phyloP scores from a whole-genome alignment of 2,888 invertebrate genomes.

The Nezara viridula region DNA sequence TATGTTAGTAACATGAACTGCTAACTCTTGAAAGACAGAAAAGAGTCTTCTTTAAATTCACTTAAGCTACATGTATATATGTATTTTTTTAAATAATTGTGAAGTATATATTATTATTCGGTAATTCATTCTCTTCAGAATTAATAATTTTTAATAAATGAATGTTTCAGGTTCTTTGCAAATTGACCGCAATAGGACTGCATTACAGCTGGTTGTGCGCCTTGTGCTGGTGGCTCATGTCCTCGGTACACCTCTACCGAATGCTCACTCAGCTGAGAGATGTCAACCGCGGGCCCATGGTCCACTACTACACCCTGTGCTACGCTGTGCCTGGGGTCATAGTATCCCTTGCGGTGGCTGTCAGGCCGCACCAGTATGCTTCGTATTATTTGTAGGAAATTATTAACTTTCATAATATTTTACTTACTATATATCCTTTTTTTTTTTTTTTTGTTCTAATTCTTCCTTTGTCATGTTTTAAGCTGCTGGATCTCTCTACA shows the following conservation, averaged over 20 bases:
- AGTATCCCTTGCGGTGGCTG: conserved; percentile 91
- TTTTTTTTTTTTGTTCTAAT: background rate
- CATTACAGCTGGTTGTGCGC: conserved; percentile 94
- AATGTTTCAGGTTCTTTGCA: conserved; percentile 78
- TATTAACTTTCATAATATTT: conserved; percentile 25
- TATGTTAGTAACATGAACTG: no score
- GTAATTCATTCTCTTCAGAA: background rate
- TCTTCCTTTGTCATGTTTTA: background rate
- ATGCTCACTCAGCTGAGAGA: conserved; percentile 96
- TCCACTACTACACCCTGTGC: conserved; percentile 91
- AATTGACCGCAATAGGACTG: conserved; percentile 88
- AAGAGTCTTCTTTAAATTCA: no score
- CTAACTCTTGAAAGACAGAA: no score
- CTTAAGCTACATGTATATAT: no score
- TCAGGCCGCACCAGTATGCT: conserved; percentile 94
- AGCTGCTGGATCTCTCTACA: conserved; percentile 97
- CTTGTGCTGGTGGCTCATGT: conserved; percentile 93
- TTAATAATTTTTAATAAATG: background rate
- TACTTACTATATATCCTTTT: background rate
- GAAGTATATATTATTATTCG: background rate
- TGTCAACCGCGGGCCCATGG: conserved; percentile 95
- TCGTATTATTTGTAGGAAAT: conserved; percentile 90
- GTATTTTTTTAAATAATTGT: no score
- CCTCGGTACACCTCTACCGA: conserved; percentile 92
- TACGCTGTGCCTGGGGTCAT: conserved; percentile 93